phyloP scores from a whole-genome alignment of 2,888 invertebrate genomes.

The Hirtodrosophila confusa region DNA sequence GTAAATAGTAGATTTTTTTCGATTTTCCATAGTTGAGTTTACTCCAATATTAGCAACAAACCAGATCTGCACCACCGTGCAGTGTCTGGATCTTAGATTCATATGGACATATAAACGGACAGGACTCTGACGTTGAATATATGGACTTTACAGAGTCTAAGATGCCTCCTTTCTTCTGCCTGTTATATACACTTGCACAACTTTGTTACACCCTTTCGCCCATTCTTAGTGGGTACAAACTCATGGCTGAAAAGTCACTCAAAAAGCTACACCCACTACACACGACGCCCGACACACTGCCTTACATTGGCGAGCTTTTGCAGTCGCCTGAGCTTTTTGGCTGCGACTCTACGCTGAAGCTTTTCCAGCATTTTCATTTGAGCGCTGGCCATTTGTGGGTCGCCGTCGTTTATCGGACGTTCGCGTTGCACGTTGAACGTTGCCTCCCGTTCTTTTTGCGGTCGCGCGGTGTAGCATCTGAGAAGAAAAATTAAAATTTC shows the following conservation, averaged over 20 bases:
- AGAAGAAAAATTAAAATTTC: slow-evolving; percentile 42
- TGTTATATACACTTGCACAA: too few species aligned
- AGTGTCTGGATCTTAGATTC: too few species aligned
- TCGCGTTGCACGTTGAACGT: slow-evolving; percentile 5
- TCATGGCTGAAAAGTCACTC: slow-evolving; percentile 15
- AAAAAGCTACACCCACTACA: slow-evolving; percentile 46
- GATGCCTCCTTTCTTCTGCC: too few species aligned
- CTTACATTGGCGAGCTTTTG: slow-evolving; percentile 36
- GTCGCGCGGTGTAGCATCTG: slow-evolving; percentile 39
- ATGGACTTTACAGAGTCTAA: too few species aligned
- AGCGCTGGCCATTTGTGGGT: slow-evolving; percentile 60
- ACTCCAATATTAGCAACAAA: too few species aligned
- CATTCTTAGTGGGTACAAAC: too few species aligned
- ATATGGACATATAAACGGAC: too few species aligned
- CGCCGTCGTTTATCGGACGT: slow-evolving; percentile 42
- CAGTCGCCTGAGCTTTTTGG: slow-evolving; percentile 54
- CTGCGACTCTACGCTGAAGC: slow-evolving; percentile 33
- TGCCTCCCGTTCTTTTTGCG: slow-evolving; percentile 18
- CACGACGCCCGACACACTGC: slow-evolving; percentile 22
- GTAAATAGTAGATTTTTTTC: too few species aligned
- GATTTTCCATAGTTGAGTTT: too few species aligned
- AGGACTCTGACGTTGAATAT: too few species aligned
- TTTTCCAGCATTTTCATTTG: slow-evolving; percentile 67
- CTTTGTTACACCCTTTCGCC: too few species aligned
- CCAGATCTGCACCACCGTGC: too few species aligned